These are phyloP conservation scores for Mythimna loreyi DNA, from an alignment of 2,888 invertebrate species.

Conservation along the genomic window DNA sequence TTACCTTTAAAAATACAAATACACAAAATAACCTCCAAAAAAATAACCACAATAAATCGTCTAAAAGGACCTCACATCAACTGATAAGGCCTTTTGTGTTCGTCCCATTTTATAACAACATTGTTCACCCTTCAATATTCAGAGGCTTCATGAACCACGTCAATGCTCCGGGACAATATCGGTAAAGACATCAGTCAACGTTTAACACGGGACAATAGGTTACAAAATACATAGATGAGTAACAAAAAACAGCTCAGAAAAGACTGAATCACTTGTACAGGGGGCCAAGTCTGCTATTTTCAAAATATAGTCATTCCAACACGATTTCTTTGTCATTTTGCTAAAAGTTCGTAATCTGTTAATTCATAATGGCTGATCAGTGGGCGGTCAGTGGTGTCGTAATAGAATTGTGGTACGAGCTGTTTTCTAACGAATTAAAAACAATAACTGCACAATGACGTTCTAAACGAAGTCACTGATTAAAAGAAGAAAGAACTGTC, in stretches of 20 bases:
- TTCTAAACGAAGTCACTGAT: no score
- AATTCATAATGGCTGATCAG: no score
- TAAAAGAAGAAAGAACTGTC: no score
- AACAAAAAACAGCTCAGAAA: not conserved
- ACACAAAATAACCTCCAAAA: not conserved
- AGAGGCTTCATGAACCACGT: constrained; percentile 35
- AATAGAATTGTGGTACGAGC: no score
- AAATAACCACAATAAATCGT: constrained; percentile 13
- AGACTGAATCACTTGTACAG: no score
- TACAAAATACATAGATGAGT: not conserved
- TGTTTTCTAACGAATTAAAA: no score
- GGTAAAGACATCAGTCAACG: constrained; percentile 21
- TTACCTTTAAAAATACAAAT: not conserved
- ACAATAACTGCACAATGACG: no score
- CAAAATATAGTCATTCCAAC: no score
- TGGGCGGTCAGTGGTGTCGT: no score
- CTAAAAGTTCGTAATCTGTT: no score
- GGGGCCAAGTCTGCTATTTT: no score
- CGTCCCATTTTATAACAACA: constrained; percentile 23
- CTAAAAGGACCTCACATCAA: constrained; percentile 3
- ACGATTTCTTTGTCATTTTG: no score
- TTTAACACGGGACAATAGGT: constrained; percentile 27
- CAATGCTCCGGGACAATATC: constrained; percentile 33
- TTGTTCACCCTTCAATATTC: constrained; percentile 23
- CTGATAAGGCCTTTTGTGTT: constrained; percentile 29